Base-by-base conservation (phyloP, 2,797 vertebrate genomes). In the Sorex maritimensis region DNA sequence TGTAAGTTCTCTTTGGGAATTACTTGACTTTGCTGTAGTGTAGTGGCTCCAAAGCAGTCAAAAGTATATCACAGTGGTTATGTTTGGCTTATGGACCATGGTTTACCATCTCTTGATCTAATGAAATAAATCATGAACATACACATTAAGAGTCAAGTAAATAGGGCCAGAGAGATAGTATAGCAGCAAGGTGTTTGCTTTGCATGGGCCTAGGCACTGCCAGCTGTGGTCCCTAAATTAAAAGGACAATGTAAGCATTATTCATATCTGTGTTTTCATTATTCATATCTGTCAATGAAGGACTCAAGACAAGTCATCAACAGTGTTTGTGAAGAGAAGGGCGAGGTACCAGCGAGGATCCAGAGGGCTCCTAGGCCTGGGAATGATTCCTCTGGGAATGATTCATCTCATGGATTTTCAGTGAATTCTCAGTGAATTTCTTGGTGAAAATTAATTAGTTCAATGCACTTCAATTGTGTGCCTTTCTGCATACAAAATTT, bases 81-180 rank as follows among this genome's bases (percentile, higher is more conserved):
- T 24, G 23, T 55, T 67, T 71, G 52, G 19, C 24, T 15, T 11
- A 2, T 19, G 11, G 44, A 11, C 19, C 13, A 5, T 55, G 24
- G 44, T 72, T 93, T 65, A 21, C 38, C 44, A 69, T 58, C 1
- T 15, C 15, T 26, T 61, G 38, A 81, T 85, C 9, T 74, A 72
- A 19, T 7, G 67, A 17, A 84, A 41, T 75, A 67, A 87, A 63
- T 84, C 11, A 49, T 81, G 55, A 79, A 38, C 15, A 46, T 61
- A n/a, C 93, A 58, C 19, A 46, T 55, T 71, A 67, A 82, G 7
- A 88, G 46, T 69, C 69, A 90, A 74, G 85, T 85, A 75, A 41
- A 30, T 34, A 46, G 55, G 55, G 55, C 55, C 15, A 58, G 55
- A 17, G 46, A 49, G 46, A 49, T 49, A 12, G 55, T 58, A 58